Base-by-base conservation (phyloP, 2,113 vertebrate species). In the Calyptommatus sinebrachiatus region DNA sequence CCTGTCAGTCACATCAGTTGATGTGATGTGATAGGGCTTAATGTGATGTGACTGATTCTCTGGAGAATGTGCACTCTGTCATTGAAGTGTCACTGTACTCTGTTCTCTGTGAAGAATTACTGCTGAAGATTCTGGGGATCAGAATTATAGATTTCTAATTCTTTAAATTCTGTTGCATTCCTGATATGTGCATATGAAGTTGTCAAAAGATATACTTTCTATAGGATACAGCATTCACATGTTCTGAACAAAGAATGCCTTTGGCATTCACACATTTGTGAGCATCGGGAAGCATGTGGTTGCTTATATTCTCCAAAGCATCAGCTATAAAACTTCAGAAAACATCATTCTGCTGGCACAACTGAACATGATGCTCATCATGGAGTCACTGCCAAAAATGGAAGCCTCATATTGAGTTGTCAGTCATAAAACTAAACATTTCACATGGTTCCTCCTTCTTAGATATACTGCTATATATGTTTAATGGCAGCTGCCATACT, bases 1-100 rank as follows among this genome's bases (percentile, higher is more conserved):
- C 82, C 87, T 88, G 91, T 88, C 92, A 93, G 89, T 88, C 89
- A 91, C 83, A 74, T 90, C 89, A 89, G 2, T 76, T 90, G 88
- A 92, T 90, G 67, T 82, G 90, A 91, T 87, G 80, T 82, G 90
- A 90, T 41, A 0, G 86, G 81, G 63, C 83, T 85, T 92, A 86
- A 91, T 57, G 8, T 79, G 88, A 84, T 77, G 84, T 85, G 90
- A 88, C 85, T 82, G 8, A 62, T 90, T 88, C 85, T 81, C 83
- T 63, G 83, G 78, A 5, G 41, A 83, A 78, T 31, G 77, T 4
- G 0, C 65, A 31, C 73, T 46, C 24, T 90, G 87, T 87, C 88
- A 73, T 83, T 76, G 68, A 4, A 2, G 66, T 72, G 21, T 76
- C 76, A 78, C 45, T 67, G 78, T 28, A 10, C 66, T 78, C 62